Conservation (phyloP, 1,140 invertebrate species). For the Homalodisca vitripennis region DNA sequence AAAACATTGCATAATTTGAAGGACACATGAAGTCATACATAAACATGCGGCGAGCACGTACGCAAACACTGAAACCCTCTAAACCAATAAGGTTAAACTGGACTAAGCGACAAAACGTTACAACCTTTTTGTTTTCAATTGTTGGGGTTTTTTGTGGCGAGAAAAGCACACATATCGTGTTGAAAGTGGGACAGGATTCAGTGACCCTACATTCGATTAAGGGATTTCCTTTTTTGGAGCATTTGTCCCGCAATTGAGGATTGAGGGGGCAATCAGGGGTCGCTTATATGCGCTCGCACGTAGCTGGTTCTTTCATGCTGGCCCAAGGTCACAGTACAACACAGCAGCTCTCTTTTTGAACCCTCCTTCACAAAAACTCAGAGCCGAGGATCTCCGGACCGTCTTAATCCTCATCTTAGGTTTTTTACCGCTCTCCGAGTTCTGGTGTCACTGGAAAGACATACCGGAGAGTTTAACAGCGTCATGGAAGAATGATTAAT, state of each 20-base stretch:
- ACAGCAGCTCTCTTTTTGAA: not conserved
- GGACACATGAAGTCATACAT: too few species aligned
- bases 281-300: conserved; percentile 13
- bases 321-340: not conserved
- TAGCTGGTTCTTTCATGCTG: not conserved
- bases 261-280: not conserved
- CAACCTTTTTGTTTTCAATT: too few species aligned
- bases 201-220: conserved; percentile 20
- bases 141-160: too few species aligned
- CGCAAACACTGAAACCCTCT: too few species aligned
- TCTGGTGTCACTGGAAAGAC: too few species aligned
- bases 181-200: conserved; percentile 21
- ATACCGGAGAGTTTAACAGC: too few species aligned
- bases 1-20: too few species aligned
- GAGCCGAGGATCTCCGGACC: not conserved
- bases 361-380: not conserved
- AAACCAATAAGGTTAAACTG: too few species aligned
- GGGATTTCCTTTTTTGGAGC: conserved; percentile 24
- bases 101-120: too few species aligned
- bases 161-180: not conserved
- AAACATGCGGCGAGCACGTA: too few species aligned
- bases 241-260: conserved; percentile 20
- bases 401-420: not conserved
- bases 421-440: not conserved
- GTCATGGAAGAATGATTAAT: too few species aligned